Evolutionary conservation across 2,888 invertebrate species (phyloP).

Genomic region (Cremastobaeus sp.): DNA sequence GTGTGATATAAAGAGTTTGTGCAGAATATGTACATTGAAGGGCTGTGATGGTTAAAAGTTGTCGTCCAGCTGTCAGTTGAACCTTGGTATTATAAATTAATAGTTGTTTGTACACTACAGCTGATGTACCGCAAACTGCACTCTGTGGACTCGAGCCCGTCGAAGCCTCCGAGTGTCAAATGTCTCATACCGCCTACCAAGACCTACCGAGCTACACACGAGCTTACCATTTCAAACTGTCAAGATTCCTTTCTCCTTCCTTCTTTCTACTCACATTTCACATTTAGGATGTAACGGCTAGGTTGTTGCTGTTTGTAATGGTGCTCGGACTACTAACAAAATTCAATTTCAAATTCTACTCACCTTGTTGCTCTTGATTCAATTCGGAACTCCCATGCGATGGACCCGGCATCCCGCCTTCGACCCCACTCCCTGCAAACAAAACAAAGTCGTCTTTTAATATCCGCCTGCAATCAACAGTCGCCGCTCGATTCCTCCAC

Average conservation of each 20-base stretch:
- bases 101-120: conserved; percentile 72
- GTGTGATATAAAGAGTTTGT: conserved; percentile 31
- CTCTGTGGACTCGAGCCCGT: conserved; percentile 73
- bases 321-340: conserved; percentile 77
- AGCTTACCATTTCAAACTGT: conserved; percentile 79
- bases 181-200: conserved; percentile 78
- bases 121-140: conserved; percentile 76
- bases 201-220: conserved; percentile 78
- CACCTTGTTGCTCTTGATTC: conserved; percentile 78
- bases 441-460: too few relatives aligned
- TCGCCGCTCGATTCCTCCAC: too few relatives aligned
- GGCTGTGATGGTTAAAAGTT: conserved; percentile 36
- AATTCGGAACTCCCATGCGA: conserved; percentile 75
- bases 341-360: conserved; percentile 68
- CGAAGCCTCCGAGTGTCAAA: conserved; percentile 76
- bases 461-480: too few relatives aligned
- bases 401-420: conserved; percentile 77
- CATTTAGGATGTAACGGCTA: conserved; percentile 78
- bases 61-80: conserved; percentile 9
- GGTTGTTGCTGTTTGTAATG: conserved; percentile 79
- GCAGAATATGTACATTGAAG: conserved; percentile 48
- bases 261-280: conserved; percentile 71
- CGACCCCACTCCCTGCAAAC: conserved; percentile 72
- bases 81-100: conserved; percentile 41
- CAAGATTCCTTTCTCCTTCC: conserved; percentile 73